phyloP scores from a whole-genome alignment of 1,140 invertebrate species.

The Cataglyphis hispanica region DNA sequence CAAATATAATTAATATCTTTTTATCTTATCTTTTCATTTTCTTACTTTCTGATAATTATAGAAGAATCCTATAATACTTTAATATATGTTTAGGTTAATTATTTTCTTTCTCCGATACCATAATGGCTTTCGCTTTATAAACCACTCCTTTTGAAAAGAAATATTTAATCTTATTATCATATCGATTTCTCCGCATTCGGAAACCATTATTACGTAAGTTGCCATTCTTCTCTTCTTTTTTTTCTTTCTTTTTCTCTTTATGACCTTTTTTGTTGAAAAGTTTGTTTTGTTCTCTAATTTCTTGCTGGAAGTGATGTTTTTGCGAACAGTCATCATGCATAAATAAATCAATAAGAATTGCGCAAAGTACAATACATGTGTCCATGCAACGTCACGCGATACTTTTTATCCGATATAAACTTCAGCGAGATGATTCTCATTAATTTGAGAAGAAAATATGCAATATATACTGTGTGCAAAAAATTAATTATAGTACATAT shows the following conservation, averaged over 20 bases:
- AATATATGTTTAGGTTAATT: too few species aligned
- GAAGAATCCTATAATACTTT: too few species aligned
- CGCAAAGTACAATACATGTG: background rate
- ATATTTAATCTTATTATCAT: constrained; percentile 19
- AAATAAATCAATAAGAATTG: constrained; percentile 1
- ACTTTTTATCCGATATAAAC: background rate
- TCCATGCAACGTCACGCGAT: background rate
- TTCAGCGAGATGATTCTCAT: background rate
- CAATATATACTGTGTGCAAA: background rate
- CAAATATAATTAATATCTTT: too few species aligned
- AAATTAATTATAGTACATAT: background rate
- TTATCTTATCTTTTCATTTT: too few species aligned
- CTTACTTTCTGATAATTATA: too few species aligned
- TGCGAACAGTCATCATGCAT: background rate
- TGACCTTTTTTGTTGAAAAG: background rate
- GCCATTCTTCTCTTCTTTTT: background rate
- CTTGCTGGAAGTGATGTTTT: background rate
- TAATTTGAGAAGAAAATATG: background rate
- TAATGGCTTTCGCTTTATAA: background rate
- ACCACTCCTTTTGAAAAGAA: background rate
- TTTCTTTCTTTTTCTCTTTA: background rate
- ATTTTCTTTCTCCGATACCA: background rate
- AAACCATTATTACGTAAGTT: background rate
- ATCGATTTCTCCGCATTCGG: constrained; percentile 1
- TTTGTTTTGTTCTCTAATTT: background rate